phyloP scores from a whole-genome alignment of 2,888 invertebrate species.

The Drosophila colorata region DNA sequence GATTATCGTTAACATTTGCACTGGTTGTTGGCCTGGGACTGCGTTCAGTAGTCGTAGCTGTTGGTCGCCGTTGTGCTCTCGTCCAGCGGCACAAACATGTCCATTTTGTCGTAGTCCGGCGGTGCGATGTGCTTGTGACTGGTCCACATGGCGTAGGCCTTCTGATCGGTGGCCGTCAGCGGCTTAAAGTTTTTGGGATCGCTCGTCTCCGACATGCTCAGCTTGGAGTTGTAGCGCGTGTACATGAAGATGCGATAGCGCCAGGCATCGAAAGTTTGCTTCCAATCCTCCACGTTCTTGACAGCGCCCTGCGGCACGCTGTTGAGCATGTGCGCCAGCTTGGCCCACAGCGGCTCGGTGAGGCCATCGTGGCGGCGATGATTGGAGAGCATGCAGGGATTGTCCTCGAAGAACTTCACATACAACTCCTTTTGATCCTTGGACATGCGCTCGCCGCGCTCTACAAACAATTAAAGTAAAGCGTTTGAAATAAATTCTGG shows the following conservation, averaged over 20 bases:
- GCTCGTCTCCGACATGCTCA: slow-evolving; percentile 80
- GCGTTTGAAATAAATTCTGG: neutral
- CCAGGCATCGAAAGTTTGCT: slow-evolving; percentile 83
- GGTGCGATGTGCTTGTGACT: slow-evolving; percentile 80
- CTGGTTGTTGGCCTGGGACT: slow-evolving; percentile 30
- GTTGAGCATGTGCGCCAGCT: slow-evolving; percentile 78
- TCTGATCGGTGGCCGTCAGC: slow-evolving; percentile 81
- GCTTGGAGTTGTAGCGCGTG: slow-evolving; percentile 82
- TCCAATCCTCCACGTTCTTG: slow-evolving; percentile 83
- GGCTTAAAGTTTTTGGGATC: slow-evolving; percentile 83
- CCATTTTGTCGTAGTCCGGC: slow-evolving; percentile 81
- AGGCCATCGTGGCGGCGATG: slow-evolving; percentile 81
- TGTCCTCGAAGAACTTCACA: slow-evolving; percentile 82
- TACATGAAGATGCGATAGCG: slow-evolving; percentile 83
- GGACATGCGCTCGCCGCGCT: slow-evolving; percentile 83
- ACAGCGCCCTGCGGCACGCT: slow-evolving; percentile 82
- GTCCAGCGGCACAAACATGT: slow-evolving; percentile 78
- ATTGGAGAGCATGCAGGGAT: slow-evolving; percentile 81
- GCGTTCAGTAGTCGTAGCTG: slow-evolving; percentile 78
- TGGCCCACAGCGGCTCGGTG: slow-evolving; percentile 80
- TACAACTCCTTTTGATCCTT: slow-evolving; percentile 83
- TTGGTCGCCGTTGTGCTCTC: slow-evolving; percentile 76
- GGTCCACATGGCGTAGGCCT: slow-evolving; percentile 83
- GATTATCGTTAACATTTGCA: slow-evolving; percentile 60
- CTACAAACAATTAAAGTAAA: slow-evolving; percentile 40